Evolutionary conservation across 2,888 invertebrate species (phyloP).

Genomic region (Zhuqinia jingwanae): DNA sequence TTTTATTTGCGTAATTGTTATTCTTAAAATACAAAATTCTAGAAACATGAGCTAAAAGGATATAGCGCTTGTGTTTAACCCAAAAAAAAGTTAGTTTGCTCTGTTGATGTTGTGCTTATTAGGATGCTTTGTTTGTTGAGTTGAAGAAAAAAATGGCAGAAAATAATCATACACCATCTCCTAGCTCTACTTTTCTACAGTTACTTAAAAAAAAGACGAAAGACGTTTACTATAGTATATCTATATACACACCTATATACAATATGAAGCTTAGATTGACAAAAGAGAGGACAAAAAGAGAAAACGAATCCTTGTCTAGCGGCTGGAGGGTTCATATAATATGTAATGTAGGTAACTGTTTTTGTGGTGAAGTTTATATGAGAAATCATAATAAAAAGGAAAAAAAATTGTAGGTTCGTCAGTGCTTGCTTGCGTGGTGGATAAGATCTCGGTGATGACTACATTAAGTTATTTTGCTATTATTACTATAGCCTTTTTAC

Average conservation of each 20-base stretch:
- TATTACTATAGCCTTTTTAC: slow-evolving; percentile 46
- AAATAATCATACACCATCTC: slow-evolving; percentile 61
- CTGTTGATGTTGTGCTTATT: slow-evolving; percentile 37
- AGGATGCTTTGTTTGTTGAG: slow-evolving; percentile 21
- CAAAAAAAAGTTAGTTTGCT: slow-evolving; percentile 14
- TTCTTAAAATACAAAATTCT: not conserved
- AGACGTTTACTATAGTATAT: slow-evolving; percentile 1
- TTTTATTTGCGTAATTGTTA: slow-evolving; percentile 22
- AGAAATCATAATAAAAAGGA: not conserved
- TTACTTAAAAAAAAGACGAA: slow-evolving; percentile 39
- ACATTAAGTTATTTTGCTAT: slow-evolving; percentile 55
- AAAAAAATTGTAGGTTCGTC: not conserved
- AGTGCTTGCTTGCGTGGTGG: too few relatives aligned
- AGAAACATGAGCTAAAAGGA: not conserved
- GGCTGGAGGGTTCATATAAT: too few relatives aligned
- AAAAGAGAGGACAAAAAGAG: not conserved
- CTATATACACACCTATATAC: not conserved
- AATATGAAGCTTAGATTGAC: not conserved
- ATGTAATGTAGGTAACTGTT: too few relatives aligned
- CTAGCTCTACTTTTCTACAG: slow-evolving; percentile 17
- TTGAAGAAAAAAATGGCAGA: slow-evolving; percentile 29
- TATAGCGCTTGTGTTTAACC: not conserved
- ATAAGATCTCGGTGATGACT: slow-evolving; percentile 19
- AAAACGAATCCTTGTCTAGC: slow-evolving; percentile 5
- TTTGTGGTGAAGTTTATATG: not conserved